A percentile compares a stretch with the other conserved stretches of the same genome.
Evolutionary conservation across 2,888 invertebrate genomes (phyloP).

Genomic region (Phymatocera aterrima): DNA sequence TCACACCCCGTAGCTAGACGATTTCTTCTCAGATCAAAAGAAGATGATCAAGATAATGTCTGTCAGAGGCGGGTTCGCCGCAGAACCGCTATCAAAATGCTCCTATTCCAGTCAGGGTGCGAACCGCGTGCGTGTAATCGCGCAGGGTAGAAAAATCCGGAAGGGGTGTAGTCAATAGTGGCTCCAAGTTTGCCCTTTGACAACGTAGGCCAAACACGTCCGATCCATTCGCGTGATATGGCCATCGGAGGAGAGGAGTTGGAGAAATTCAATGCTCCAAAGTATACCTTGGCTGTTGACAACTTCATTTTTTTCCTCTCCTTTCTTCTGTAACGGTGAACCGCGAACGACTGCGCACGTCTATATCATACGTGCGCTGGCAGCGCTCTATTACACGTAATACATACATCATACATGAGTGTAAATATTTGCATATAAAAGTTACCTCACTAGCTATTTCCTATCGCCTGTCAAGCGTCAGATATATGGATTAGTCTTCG

Average conservation of each 20-base stretch:
- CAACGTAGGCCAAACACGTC: slow-evolving; percentile 36
- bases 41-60: slow-evolving; percentile 30
- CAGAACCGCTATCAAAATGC: slow-evolving; percentile 16
- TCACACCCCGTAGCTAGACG: neutral
- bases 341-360: neutral
- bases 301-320: slow-evolving; percentile 26
- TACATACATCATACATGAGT: neutral
- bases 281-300: neutral
- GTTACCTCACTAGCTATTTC: neutral
- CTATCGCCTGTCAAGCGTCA: neutral
- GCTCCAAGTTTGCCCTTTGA: slow-evolving; percentile 18
- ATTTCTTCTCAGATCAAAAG: slow-evolving; percentile 36
- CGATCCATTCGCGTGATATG: slow-evolving; percentile 14
- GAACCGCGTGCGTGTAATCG: neutral
- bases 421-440: neutral
- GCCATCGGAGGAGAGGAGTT: neutral
- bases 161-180: slow-evolving; percentile 18
- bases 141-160: neutral
- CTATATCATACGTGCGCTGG: too few species aligned
- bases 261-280: slow-evolving; percentile 17
- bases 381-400: too few species aligned
- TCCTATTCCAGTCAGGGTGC: neutral
- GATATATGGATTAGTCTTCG: slow-evolving; percentile 1
- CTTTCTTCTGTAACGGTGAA: neutral
- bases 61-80: neutral